These are phyloP conservation scores for Gallinago media DNA, from an alignment of 2,113 vertebrate species.

Conservation along the genomic window DNA sequence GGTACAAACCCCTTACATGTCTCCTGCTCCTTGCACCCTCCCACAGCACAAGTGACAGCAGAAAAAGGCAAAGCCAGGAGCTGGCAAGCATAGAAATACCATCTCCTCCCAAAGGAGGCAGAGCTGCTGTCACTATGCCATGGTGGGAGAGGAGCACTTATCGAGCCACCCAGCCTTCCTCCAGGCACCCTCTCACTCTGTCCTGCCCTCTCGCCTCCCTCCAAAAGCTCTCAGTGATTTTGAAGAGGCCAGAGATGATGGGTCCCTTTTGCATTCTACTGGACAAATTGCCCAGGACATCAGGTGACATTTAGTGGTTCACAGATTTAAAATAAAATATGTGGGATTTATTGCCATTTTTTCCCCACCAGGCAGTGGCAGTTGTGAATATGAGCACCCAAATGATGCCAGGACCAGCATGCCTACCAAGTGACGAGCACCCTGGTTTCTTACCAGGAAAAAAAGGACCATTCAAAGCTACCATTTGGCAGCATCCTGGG, in stretches of 20 bases:
- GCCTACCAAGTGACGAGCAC: background rate
- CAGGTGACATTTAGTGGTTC: background rate
- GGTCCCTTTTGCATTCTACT: background rate
- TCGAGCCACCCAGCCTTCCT: background rate
- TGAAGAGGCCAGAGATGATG: background rate
- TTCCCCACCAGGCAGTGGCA: background rate
- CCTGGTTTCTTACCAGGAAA: background rate
- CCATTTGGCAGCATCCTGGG: background rate
- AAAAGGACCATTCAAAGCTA: background rate
- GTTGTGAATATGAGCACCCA: accelerated
- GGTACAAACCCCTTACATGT: background rate
- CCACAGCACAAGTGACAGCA: accelerated
- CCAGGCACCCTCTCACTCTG: background rate
- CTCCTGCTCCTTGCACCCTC: background rate
- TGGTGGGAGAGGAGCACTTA: background rate
- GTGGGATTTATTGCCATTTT: background rate
- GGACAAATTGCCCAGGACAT: background rate
- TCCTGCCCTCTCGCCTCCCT: background rate
- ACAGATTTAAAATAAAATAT: background rate
- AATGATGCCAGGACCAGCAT: background rate
- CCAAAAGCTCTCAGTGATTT: background rate
- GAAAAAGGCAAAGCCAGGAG: background rate
- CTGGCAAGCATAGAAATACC: background rate
- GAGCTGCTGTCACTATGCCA: accelerated
- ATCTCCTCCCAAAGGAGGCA: background rate